Evolutionary conservation across 2,797 vertebrate species (phyloP).

Genomic region (Notoglanidium macrostoma): DNA sequence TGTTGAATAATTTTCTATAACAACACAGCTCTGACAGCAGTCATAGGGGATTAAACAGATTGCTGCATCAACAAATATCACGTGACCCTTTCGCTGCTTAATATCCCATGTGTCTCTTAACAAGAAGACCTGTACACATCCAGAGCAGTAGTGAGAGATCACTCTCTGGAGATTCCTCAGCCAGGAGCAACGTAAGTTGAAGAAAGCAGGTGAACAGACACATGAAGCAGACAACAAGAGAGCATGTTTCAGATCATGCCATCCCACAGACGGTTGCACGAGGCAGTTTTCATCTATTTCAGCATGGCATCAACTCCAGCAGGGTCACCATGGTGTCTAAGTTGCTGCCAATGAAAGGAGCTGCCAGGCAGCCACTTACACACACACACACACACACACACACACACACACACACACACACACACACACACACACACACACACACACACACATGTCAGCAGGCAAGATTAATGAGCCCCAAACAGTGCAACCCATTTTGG

Average conservation of each 20-base stretch:
- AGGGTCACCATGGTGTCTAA: slow-evolving; percentile 60
- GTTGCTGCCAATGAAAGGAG: slow-evolving; percentile 62
- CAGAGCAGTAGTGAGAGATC: slow-evolving; percentile 25
- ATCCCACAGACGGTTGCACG: slow-evolving; percentile 61
- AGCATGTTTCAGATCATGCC: slow-evolving; percentile 50
- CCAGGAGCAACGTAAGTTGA: slow-evolving; percentile 14
- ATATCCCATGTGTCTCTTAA: not conserved
- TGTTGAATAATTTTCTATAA: not conserved
- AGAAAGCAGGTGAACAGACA: slow-evolving; percentile 33
- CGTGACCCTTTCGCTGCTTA: not conserved
- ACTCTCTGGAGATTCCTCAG: slow-evolving; percentile 27
- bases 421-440: slow-evolving; percentile 37
- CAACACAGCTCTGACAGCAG: not conserved
- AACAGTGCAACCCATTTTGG: slow-evolving; percentile 48
- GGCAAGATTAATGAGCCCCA: slow-evolving; percentile 63
- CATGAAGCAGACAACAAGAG: slow-evolving; percentile 46
- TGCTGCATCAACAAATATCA: not conserved
- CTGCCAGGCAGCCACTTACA: slow-evolving; percentile 63
- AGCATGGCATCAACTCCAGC: slow-evolving; percentile 62
- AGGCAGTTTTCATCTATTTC: slow-evolving; percentile 71
- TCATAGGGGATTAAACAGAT: not conserved
- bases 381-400: slow-evolving; percentile 18
- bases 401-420: slow-evolving; percentile 37
- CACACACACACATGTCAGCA: slow-evolving; percentile 41
- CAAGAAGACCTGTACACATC: slow-evolving; percentile 22